Conservation (phyloP, 1,140 invertebrate species). For the Elymnias hypermnestra region DNA sequence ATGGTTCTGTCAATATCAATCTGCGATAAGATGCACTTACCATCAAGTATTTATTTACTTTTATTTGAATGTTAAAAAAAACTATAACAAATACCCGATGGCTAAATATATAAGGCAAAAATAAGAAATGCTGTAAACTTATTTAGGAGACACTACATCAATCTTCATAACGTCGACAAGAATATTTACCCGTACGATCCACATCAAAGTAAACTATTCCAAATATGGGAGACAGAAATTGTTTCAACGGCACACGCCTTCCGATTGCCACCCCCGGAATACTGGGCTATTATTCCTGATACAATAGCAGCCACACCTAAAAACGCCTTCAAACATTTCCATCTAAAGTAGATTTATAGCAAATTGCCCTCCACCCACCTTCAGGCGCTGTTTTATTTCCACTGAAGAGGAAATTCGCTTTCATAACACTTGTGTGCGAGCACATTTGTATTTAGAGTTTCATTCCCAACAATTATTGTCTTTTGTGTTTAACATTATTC, state of each 20-base stretch:
- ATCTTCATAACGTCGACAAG: conserved; percentile 4
- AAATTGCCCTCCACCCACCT: conserved; percentile 46
- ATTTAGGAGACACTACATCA: conserved; percentile 1
- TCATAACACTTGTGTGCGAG: conserved; percentile 22
- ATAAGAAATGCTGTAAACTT: no score
- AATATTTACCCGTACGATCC: conserved; percentile 1
- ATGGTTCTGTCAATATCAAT: no score
- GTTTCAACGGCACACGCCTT: neutral
- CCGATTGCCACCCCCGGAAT: neutral
- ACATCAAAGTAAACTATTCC: conserved; percentile 5
- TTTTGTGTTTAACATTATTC: no score
- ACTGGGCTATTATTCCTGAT: conserved; percentile 21
- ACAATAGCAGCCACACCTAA: conserved; percentile 31
- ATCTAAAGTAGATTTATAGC: conserved; percentile 48
- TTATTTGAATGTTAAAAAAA: no score
- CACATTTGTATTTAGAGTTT: conserved; percentile 4
- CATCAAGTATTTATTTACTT: no score
- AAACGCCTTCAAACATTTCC: conserved; percentile 47
- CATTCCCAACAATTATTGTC: no score
- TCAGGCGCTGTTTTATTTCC: conserved; percentile 49
- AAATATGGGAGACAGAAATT: neutral
- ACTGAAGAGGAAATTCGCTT: conserved; percentile 38
- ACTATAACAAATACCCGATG: no score
- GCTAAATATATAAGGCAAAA: no score
- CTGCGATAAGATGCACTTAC: no score